Evolutionary conservation across 2,888 invertebrate species (phyloP).

Genomic region (Acanthosepion pharaonis): DNA sequence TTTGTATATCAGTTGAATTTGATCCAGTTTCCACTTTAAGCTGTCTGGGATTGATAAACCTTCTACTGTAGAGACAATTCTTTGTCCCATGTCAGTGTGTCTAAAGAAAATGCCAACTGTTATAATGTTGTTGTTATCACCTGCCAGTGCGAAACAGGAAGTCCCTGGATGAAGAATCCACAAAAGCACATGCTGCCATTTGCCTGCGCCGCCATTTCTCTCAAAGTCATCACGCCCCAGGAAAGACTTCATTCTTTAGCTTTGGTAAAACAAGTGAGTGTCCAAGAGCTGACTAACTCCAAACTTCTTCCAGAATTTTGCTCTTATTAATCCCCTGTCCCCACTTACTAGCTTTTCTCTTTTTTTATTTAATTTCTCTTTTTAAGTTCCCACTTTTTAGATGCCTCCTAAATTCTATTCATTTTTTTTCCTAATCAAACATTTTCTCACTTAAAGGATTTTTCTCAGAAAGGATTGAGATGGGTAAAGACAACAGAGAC

Average conservation of each 20-base stretch:
- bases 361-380: neutral
- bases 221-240: neutral
- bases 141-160: slow-evolving; percentile 13
- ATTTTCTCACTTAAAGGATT: no score
- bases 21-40: no score
- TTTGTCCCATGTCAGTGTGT: neutral
- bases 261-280: slow-evolving; percentile 33
- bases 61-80: neutral
- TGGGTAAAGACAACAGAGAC: no score
- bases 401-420: no score
- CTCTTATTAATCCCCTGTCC: neutral
- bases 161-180: neutral
- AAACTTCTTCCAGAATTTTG: neutral
- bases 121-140: neutral
- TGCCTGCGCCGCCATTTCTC: neutral
- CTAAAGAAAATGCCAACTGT: neutral
- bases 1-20: no score
- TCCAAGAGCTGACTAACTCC: neutral
- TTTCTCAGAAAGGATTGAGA: no score
- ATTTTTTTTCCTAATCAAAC: no score
- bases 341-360: neutral
- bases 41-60: no score
- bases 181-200: neutral
- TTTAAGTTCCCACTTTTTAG: no score
- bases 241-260: neutral